These are phyloP conservation scores for Luscinia luscinia DNA, from an alignment of 2,797 vertebrate species.

Conservation along the genomic window DNA sequence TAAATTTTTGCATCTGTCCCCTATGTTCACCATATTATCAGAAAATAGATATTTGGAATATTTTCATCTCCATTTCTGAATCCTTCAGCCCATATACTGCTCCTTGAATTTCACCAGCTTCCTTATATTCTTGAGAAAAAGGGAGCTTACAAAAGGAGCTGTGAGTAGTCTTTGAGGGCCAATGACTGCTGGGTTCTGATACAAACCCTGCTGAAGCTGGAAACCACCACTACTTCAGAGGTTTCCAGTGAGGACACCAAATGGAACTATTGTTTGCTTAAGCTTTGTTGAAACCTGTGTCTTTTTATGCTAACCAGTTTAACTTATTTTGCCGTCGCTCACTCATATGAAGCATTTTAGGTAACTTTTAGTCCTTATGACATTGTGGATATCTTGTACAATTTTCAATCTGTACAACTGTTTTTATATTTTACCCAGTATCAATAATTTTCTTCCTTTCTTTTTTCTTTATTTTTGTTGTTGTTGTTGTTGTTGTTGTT, in stretches of 20 bases:
- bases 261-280: not conserved
- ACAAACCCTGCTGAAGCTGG: not conserved
- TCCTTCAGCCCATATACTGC: not conserved
- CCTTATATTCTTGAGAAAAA: not conserved
- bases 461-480: not conserved
- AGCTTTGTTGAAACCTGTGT: not conserved
- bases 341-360: not conserved
- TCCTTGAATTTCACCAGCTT: not conserved
- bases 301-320: not conserved
- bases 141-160: not conserved
- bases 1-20: not conserved
- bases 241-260: not conserved
- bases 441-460: not conserved
- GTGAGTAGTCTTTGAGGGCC: not conserved
- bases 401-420: not conserved
- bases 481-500: too few relatives aligned
- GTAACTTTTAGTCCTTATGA: not conserved
- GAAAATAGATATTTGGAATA: not conserved
- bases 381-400: not conserved
- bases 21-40: not conserved
- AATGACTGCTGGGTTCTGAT: not conserved
- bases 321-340: not conserved
- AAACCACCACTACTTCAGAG: not conserved
- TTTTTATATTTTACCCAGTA: not conserved
- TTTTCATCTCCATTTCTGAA: not conserved